Evolutionary conservation across 2,797 vertebrate species (phyloP), one percentile per base, ranked within the genome.

Genomic region (Gambusia yucatana): DNA sequence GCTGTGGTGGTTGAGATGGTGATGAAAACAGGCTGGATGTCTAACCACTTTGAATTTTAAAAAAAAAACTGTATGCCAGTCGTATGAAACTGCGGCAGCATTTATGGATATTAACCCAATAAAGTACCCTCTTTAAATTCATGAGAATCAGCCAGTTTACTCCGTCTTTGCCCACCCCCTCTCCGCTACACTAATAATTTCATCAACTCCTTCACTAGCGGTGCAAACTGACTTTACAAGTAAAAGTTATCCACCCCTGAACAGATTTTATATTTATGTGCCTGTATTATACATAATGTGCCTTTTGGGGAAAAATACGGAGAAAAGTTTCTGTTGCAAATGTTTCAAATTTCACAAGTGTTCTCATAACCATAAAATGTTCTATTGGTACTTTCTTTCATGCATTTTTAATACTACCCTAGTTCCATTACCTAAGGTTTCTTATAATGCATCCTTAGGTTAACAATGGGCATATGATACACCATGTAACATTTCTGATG

Each of bases 41-140:
- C 82, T 33, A 20, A 84, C 78, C 63, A 70, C 75, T 75, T 79
- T 83, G 76, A 84, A 84, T 89, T 88, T 59, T 83, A 50, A 22
- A 22, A 85, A 88, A 89, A 90, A 92, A 90, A 89, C 84, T 86
- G 79, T 91, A 88, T 88, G 84, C 86, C 84, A 67, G 75, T 80
- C 75, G 39, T 75, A 76, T 82, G 91, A 94, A 83, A 90, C 80
- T 88, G 86, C 44, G 61, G 79, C 55, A 72, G 90, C 91, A 83
- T 93, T 94, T 92, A 92, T 93, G 92, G 90, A 92, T 92, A 92
- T 94, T 93, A 91, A 91, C 91, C 90, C 88, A 87, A 90, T 88
- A 94, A 95, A 94, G 89, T 89, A 94, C 91, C 91, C 92, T 91
- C 88, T 95, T 93, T 92, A 94, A 94, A 95, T 95, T 94, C 93